phyloP scores from a whole-genome alignment of 2,888 invertebrate species.

The Xanthia icteritia region DNA sequence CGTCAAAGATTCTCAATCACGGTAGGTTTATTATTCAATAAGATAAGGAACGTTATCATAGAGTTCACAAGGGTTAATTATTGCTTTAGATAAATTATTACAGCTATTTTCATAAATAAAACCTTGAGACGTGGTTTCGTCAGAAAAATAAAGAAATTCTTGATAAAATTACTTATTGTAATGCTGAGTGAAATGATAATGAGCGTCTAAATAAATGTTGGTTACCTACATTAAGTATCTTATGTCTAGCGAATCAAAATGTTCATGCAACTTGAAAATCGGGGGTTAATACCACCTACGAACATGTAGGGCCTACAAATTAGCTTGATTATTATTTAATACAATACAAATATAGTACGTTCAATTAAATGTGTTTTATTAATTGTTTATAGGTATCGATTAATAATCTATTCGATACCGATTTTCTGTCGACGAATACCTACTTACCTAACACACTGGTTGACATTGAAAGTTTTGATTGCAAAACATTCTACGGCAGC shows the following conservation, averaged over 20 bases:
- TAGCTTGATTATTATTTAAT: not conserved
- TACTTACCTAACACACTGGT: not conserved
- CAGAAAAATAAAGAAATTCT: not conserved
- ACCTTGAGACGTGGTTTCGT: not conserved
- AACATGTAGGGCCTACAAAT: not conserved
- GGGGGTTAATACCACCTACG: not conserved
- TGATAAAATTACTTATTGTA: not conserved
- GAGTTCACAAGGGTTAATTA: slow-evolving; percentile 56
- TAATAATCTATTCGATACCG: not conserved
- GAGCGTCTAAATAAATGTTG: not conserved
- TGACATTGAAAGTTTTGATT: slow-evolving; percentile 23
- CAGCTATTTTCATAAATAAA: slow-evolving; percentile 18
- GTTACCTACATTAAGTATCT: not conserved
- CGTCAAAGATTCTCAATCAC: slow-evolving; percentile 22
- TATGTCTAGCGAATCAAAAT: not conserved
- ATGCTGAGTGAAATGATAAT: not conserved
- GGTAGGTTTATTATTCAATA: slow-evolving; percentile 36
- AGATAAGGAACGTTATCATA: slow-evolving; percentile 44
- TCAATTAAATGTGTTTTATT: not conserved
- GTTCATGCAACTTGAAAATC: not conserved
- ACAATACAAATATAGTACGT: not conserved
- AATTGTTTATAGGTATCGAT: too few species aligned
- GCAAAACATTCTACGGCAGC: not conserved
- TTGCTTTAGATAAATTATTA: slow-evolving; percentile 26
- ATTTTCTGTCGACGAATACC: not conserved